A percentile compares a stretch with the other conserved stretches of the same genome.
Conservation (phyloP, 2,797 vertebrate genomes). For the Dermochelys coriacea region DNA sequence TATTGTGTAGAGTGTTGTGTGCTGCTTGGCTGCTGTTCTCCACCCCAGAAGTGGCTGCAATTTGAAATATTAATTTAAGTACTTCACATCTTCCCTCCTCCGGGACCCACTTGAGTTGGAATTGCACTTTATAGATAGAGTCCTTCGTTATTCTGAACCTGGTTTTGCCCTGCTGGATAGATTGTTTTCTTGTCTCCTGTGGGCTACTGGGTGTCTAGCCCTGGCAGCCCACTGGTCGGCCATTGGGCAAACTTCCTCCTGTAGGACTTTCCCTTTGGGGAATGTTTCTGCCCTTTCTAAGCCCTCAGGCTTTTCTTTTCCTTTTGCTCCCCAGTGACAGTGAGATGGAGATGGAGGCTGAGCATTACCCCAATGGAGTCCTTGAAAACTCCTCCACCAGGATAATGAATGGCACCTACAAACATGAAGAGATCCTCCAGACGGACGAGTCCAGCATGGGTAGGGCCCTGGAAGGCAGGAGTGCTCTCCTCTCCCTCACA, state of each 20-base stretch:
- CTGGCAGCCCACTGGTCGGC: neutral
- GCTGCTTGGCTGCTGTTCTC: neutral
- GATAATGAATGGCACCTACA: constrained; percentile 97
- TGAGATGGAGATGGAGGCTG: constrained; percentile 97
- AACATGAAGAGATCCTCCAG: constrained; percentile 95
- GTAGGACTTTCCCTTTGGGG: neutral
- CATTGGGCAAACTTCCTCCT: neutral
- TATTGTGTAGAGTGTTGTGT: neutral
- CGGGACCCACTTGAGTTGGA: neutral
- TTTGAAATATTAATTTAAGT: neutral
- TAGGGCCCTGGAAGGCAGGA: constrained; percentile 61
- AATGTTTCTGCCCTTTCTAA: neutral
- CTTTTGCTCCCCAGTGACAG: constrained; percentile 87
- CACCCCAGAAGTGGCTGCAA: neutral
- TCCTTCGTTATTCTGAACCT: neutral
- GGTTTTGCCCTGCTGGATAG: neutral
- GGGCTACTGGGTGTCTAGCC: neutral
- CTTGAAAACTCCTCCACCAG: constrained; percentile 90
- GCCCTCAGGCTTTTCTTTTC: constrained; percentile 7
- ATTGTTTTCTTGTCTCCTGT: neutral
- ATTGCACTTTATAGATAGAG: neutral
- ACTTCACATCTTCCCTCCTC: neutral
- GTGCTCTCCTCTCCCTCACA: neutral
- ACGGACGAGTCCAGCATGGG: constrained; percentile 94
- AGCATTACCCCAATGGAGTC: constrained; percentile 95